Evolutionary conservation across 1,140 invertebrate genomes (phyloP).

Genomic region (Drosophila simulans): DNA sequence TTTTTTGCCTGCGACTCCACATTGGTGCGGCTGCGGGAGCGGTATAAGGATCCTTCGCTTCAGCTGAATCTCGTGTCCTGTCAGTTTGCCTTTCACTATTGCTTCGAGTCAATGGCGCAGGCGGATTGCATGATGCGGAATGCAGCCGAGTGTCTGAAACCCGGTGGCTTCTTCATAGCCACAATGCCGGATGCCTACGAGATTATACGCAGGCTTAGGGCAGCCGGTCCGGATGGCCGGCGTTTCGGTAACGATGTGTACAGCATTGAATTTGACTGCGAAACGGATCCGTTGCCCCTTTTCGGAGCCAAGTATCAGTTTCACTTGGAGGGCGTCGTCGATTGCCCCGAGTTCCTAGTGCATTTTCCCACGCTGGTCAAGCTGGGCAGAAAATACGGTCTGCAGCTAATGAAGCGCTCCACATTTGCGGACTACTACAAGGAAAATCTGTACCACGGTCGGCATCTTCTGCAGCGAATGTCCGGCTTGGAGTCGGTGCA

Average conservation of each 20-base stretch:
- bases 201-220: slow-evolving; percentile 88
- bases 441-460: slow-evolving; percentile 86
- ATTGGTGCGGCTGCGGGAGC: slow-evolving; percentile 90
- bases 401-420: slow-evolving; percentile 90
- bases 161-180: slow-evolving; percentile 98
- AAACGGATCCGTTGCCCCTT: slow-evolving; percentile 90
- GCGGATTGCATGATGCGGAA: slow-evolving; percentile 97
- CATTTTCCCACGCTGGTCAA: slow-evolving; percentile 94
- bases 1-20: slow-evolving; percentile 97
- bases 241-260: slow-evolving; percentile 96
- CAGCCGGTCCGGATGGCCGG: slow-evolving; percentile 86
- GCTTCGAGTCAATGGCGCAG: slow-evolving; percentile 96
- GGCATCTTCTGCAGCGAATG: slow-evolving; percentile 90
- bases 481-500: slow-evolving; percentile 90
- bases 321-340: slow-evolving; percentile 96
- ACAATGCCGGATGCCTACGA: slow-evolving; percentile 97
- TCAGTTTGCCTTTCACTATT: slow-evolving; percentile 99
- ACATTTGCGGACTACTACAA: slow-evolving; percentile 94
- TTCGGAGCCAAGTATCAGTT: slow-evolving; percentile 99
- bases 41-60: slow-evolving; percentile 90
- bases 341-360: slow-evolving; percentile 99
- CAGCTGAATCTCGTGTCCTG: slow-evolving; percentile 96
- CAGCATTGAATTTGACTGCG: slow-evolving; percentile 91
- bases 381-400: slow-evolving; percentile 92
- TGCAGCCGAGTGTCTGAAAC: slow-evolving; percentile 93